phyloP scores from a whole-genome alignment of 2,113 vertebrate species.

The Leucopternis melanops region DNA sequence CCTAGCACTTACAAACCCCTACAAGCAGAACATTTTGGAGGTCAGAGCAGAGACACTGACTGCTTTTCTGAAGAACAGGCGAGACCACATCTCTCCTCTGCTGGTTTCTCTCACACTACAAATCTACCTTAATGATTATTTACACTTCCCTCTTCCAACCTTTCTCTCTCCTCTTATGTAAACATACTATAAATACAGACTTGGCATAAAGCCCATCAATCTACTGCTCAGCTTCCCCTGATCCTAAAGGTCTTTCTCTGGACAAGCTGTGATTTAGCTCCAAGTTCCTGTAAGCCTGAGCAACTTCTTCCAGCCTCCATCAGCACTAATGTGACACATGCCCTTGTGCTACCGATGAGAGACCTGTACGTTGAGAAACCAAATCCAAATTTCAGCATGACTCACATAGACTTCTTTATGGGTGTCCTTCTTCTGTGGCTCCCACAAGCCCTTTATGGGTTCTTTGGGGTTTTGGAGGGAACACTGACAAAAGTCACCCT shows the following conservation, averaged over 20 bases:
- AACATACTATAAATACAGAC: slow-evolving; percentile 34
- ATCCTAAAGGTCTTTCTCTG: slow-evolving; percentile 39
- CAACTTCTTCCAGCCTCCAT: slow-evolving; percentile 55
- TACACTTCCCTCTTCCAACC: slow-evolving; percentile 16
- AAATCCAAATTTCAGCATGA: neutral
- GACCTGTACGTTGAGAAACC: neutral
- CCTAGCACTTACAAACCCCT: neutral
- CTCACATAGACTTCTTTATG: neutral
- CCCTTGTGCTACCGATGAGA: neutral
- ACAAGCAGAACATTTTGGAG: neutral
- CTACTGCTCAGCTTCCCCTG: neutral
- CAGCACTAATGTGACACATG: slow-evolving; percentile 45
- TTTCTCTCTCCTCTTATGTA: slow-evolving; percentile 17
- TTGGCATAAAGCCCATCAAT: slow-evolving; percentile 34
- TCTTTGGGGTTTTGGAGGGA: slow-evolving; percentile 29
- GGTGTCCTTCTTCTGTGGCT: neutral
- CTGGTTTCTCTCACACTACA: neutral
- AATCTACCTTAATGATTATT: slow-evolving; percentile 18
- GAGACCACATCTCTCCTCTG: neutral
- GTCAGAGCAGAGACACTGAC: neutral
- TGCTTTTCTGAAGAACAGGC: neutral
- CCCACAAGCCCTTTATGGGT: neutral
- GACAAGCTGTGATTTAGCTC: slow-evolving; percentile 42
- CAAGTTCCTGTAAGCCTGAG: slow-evolving; percentile 49
- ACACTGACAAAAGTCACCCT: slow-evolving; percentile 47